Conservation (phyloP, 2,113 vertebrate species). For the Electrona antarctica region DNA sequence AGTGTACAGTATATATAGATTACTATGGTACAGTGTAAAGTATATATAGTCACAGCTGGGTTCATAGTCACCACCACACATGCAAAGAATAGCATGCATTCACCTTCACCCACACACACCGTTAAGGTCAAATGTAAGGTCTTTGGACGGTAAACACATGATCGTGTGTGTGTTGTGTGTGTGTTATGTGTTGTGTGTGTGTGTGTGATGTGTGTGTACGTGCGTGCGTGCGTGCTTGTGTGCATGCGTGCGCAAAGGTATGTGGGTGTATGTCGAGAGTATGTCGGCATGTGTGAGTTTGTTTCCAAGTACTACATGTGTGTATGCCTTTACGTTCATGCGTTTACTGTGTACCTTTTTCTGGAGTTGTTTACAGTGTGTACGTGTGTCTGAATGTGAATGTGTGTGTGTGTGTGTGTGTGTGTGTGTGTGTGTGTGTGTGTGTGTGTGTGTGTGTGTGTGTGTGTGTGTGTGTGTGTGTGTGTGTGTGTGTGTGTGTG, state of each 20-base stretch:
- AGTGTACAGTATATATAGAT: too few species aligned
- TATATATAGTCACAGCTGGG: conserved; percentile 1
- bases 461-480: background rate
- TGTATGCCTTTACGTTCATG: background rate
- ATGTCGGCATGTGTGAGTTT: too few species aligned
- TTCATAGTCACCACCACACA: conserved; percentile 1
- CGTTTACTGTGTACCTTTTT: background rate
- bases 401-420: background rate
- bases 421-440: background rate
- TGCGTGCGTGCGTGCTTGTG: background rate
- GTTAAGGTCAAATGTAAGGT: conserved; percentile 46
- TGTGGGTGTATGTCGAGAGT: too few species aligned
- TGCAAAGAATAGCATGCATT: background rate
- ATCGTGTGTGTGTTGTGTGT: background rate
- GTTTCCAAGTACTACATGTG: background rate
- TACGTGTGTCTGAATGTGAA: background rate
- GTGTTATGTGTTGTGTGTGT: background rate
- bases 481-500: background rate
- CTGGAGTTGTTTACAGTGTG: background rate
- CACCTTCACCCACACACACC: background rate
- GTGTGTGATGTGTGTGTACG: background rate
- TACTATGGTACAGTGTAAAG: background rate
- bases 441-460: background rate
- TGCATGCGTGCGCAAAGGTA: background rate
- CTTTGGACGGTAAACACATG: background rate